Conservation (phyloP, 2,113 vertebrate species). For the Sarotherodon lohbergeri region DNA sequence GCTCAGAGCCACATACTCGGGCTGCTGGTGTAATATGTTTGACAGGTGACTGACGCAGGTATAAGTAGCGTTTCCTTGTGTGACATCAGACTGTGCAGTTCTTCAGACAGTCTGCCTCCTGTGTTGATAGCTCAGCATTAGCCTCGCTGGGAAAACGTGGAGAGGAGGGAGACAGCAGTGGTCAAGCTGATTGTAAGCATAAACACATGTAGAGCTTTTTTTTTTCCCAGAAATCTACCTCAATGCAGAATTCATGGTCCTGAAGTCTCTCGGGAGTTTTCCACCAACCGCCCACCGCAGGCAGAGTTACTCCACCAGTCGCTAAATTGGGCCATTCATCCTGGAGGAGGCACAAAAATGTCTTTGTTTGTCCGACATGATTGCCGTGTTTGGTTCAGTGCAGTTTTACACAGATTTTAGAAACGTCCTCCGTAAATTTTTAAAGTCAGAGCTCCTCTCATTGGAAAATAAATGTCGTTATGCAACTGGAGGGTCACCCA, state of each 20-base stretch:
- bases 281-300: slow-evolving; percentile 54
- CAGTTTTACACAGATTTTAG: slow-evolving; percentile 23
- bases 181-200: slow-evolving; percentile 55
- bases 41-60: slow-evolving; percentile 37
- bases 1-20: not conserved
- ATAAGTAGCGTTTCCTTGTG: not conserved
- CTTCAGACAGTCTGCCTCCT: not conserved
- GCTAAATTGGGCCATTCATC: slow-evolving; percentile 71
- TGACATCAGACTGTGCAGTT: not conserved
- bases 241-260: slow-evolving; percentile 73
- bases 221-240: slow-evolving; percentile 50
- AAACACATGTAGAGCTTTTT: slow-evolving; percentile 52
- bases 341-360: slow-evolving; percentile 63
- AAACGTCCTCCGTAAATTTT: slow-evolving; percentile 10
- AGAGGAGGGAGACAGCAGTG: not conserved
- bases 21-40: not conserved
- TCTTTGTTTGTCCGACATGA: slow-evolving; percentile 48
- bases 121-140: not conserved
- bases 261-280: slow-evolving; percentile 63
- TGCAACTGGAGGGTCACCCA: slow-evolving; percentile 35
- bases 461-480: slow-evolving; percentile 44
- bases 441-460: slow-evolving; percentile 16
- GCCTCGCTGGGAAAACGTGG: not conserved
- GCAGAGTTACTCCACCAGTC: slow-evolving; percentile 24
- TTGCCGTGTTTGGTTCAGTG: slow-evolving; percentile 33